Evolutionary conservation across 2,797 vertebrate species (phyloP).

Genomic region (Microctenopoma steveboyesi): DNA sequence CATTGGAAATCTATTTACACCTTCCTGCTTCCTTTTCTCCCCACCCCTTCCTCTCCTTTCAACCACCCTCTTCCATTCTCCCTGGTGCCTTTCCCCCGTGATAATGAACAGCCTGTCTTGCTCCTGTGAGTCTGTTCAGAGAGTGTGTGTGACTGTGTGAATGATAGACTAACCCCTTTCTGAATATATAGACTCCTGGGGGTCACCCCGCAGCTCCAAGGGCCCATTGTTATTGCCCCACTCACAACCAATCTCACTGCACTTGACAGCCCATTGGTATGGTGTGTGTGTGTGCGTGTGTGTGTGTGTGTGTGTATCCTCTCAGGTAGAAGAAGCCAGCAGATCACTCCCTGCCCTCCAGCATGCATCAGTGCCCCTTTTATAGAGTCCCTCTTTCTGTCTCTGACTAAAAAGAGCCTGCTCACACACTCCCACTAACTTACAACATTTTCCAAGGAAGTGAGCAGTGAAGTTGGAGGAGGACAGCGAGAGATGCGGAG

Average conservation of each 20-base stretch:
- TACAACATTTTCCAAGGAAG: slow-evolving; percentile 44
- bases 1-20: slow-evolving; percentile 11
- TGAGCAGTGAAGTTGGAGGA: slow-evolving; percentile 38
- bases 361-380: slow-evolving; percentile 95
- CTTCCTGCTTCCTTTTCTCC: slow-evolving; percentile 4
- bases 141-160: slow-evolving; percentile 57
- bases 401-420: slow-evolving; percentile 41
- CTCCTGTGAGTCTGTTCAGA: slow-evolving; percentile 52
- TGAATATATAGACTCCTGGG: slow-evolving; percentile 97
- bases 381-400: slow-evolving; percentile 83
- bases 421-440: slow-evolving; percentile 45
- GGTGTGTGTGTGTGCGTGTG: slow-evolving; percentile 53
- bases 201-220: slow-evolving; percentile 90
- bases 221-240: slow-evolving; percentile 88
- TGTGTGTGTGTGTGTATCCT: slow-evolving; percentile 68
- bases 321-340: slow-evolving; percentile 91
- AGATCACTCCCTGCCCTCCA: slow-evolving; percentile 89
- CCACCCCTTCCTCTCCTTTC: slow-evolving; percentile 7
- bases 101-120: slow-evolving; percentile 65
- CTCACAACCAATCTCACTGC: slow-evolving; percentile 93
- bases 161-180: slow-evolving; percentile 93
- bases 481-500: background rate
- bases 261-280: slow-evolving; percentile 84
- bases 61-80: background rate
- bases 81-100: slow-evolving; percentile 12